Evolutionary conservation across 2,888 invertebrate genomes (phyloP).

Genomic region (Pyrochroa serraticornis): DNA sequence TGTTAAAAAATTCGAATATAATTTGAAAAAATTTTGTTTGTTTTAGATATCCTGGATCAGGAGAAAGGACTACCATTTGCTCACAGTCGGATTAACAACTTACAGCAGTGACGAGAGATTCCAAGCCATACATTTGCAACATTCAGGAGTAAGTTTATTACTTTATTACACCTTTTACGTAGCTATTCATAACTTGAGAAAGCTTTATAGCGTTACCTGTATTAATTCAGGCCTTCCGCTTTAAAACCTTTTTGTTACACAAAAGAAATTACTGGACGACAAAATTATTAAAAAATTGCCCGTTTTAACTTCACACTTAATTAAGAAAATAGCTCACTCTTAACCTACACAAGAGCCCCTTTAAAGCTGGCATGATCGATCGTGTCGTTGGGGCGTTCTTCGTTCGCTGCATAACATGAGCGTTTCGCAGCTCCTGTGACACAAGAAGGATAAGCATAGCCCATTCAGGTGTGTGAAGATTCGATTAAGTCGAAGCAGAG

Average conservation of each 20-base stretch:
- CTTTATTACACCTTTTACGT: not conserved
- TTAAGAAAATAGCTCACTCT: too few relatives aligned
- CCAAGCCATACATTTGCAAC: conserved; percentile 83
- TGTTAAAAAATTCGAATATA: too few relatives aligned
- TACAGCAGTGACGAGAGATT: conserved; percentile 90
- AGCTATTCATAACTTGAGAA: conserved; percentile 20
- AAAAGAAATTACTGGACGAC: too few relatives aligned
- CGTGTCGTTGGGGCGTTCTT: conserved; percentile 18
- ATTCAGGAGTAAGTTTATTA: conserved; percentile 73
- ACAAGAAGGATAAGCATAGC: conserved; percentile 17
- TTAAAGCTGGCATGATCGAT: conserved; percentile 20
- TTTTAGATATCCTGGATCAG: conserved; percentile 85
- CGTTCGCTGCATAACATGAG: conserved; percentile 1
- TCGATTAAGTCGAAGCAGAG: conserved; percentile 42
- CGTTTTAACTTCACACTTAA: too few relatives aligned
- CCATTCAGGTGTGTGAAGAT: conserved; percentile 30
- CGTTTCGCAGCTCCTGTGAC: conserved; percentile 4
- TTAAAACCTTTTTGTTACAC: too few relatives aligned
- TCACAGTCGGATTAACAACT: conserved; percentile 85
- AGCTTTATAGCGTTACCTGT: not conserved
- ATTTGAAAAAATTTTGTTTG: conserved; percentile 19
- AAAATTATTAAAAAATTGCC: too few relatives aligned
- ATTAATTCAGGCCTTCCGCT: too few relatives aligned
- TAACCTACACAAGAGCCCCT: not conserved
- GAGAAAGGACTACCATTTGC: conserved; percentile 81